A percentile compares a stretch with the other conserved stretches of the same genome.
Evolutionary conservation across 1,140 invertebrate species (phyloP).

Genomic region (Anoplolepis gracilipes): DNA sequence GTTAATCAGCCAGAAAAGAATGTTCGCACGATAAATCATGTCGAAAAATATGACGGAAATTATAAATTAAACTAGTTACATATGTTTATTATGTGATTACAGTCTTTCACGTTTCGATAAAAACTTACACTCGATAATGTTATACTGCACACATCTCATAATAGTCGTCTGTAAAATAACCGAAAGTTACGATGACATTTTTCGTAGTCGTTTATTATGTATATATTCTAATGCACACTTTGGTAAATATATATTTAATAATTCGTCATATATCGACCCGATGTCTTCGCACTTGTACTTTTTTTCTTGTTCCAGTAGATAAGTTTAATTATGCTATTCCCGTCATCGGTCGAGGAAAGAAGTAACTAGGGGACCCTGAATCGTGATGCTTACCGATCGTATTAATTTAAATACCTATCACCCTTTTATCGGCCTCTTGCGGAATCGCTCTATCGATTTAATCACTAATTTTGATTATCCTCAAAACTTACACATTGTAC

Average conservation of each 20-base stretch:
- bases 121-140: neutral
- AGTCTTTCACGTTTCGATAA: slow-evolving; percentile 14
- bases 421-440: slow-evolving; percentile 25
- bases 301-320: slow-evolving; percentile 70
- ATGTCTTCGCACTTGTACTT: slow-evolving; percentile 69
- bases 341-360: slow-evolving; percentile 58
- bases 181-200: slow-evolving; percentile 27
- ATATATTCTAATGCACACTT: slow-evolving; percentile 33
- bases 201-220: slow-evolving; percentile 44
- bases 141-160: neutral
- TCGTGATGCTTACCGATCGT: slow-evolving; percentile 71
- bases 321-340: slow-evolving; percentile 63
- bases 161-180: slow-evolving; percentile 29
- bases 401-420: slow-evolving; percentile 63
- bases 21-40: neutral
- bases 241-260: slow-evolving; percentile 65
- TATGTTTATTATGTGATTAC: neutral
- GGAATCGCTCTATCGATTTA: slow-evolving; percentile 44
- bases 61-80: neutral
- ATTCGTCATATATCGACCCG: slow-evolving; percentile 64
- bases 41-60: slow-evolving; percentile 16
- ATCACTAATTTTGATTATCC: slow-evolving; percentile 73
- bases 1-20: neutral
- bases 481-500: slow-evolving; percentile 46
- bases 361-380: slow-evolving; percentile 76